Evolutionary conservation across 2,113 vertebrate species (phyloP), one percentile per base, ranked within the genome.

Genomic region (Phyllostomus discolor): DNA sequence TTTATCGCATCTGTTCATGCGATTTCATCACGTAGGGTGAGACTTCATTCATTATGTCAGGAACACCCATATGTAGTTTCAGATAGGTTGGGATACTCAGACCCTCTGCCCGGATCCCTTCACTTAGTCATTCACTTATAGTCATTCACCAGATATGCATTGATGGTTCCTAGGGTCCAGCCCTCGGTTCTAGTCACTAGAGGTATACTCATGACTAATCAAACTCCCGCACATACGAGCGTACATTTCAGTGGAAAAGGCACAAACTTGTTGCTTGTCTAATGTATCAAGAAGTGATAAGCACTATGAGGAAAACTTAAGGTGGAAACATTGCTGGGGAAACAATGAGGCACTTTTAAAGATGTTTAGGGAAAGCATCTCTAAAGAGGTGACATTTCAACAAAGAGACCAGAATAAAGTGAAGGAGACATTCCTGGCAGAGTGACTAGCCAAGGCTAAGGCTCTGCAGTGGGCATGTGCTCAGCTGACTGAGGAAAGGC

Each of bases 81-180:
- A 73, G 7, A 26, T 35, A 82, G 19, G 4, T 17, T 86, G 52
- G n/a, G 54, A 35, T 41, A 72, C 26, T 4, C 46, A 75, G 43
- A 31, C 8, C 35, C 0, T 43, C 5, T 75, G 35, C 19, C 10
- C 78, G n/a, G 14, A 83, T 70, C n/a, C 82, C 52, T 81, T 78
- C 78, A 78, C 85, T 96, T 38, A 86, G 28, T 91, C 1, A 76
- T 19, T 80, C 10, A 76, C 43, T 76, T n/a, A 66, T 62, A 75
- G 26, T 67, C 5, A 87, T 85, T 73, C 31, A 78, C 76, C 12
- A 73, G 64, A 38, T 93, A 73, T 69, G 88, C 85, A 90, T n/a
- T 72, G 38, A 72, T 70, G 19, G 5, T 4, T 62, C 28, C 6
- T 35, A 76, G n/a, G 26, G 6, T 73, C 28, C 26, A 64, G 8